Percentiles rank a stretch among this genome's conserved stretches.
Conservation (phyloP, 1,140 invertebrate species). For the Saccostrea echinata region DNA sequence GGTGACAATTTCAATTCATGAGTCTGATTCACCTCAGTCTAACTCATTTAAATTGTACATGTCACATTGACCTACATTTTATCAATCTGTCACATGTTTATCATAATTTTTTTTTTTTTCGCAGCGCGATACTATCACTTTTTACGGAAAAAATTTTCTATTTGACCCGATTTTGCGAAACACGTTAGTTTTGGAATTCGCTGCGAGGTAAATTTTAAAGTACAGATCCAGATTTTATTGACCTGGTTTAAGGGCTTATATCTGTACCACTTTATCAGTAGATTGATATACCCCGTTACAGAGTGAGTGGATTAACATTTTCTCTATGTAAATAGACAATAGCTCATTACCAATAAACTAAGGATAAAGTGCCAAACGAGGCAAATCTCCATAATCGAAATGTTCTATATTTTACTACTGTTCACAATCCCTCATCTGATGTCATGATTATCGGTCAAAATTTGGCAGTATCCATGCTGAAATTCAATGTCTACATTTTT, state of each 20-base stretch:
- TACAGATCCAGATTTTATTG: not conserved
- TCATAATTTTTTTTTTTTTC: not conserved
- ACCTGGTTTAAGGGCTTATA: constrained; percentile 20
- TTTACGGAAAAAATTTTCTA: not conserved
- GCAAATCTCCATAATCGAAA: not conserved
- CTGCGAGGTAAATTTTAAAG: not conserved
- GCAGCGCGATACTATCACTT: not conserved
- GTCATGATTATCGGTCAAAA: not conserved
- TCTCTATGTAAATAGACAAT: not conserved
- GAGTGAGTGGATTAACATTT: not conserved
- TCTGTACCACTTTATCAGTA: not conserved
- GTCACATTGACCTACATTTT: not conserved
- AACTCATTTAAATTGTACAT: not conserved
- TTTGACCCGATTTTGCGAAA: not conserved
- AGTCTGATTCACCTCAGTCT: not conserved
- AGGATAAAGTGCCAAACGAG: not conserved
- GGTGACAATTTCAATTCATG: not conserved
- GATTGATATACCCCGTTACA: not conserved
- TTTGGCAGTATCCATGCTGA: not conserved
- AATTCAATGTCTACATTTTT: not conserved
- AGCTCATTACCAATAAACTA: not conserved
- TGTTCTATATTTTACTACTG: not conserved
- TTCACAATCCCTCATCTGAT: not conserved
- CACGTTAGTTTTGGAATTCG: not conserved
- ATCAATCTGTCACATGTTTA: not conserved